A percentile compares a stretch with the other conserved stretches of the same genome.
Conservation (phyloP, 2,113 vertebrate species). For the Ciconia stormi region DNA sequence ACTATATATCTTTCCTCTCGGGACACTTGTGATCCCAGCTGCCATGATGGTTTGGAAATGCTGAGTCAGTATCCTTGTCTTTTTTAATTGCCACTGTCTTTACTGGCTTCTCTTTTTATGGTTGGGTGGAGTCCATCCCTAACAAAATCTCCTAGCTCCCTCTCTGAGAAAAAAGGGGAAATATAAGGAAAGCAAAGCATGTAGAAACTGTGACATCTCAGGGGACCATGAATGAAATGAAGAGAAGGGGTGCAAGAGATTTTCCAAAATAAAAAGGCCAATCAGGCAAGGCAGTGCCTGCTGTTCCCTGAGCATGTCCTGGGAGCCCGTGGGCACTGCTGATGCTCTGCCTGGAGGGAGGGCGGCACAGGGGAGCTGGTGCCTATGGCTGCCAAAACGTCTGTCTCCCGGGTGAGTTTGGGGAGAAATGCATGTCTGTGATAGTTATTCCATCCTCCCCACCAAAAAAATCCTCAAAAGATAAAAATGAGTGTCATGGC, state of each 20-base stretch:
- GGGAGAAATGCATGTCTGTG: neutral
- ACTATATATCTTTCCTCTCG: neutral
- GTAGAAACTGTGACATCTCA: neutral
- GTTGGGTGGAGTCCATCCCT: neutral
- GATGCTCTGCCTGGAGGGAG: neutral
- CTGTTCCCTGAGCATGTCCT: neutral
- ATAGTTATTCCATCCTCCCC: neutral
- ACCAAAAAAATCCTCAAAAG: neutral
- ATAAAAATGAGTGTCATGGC: neutral
- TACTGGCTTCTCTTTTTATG: neutral
- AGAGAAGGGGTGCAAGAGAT: neutral
- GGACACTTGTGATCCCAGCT: neutral
- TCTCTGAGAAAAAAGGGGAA: neutral
- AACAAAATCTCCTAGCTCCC: neutral
- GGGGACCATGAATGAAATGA: neutral
- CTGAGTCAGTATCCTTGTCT: neutral
- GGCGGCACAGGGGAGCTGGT: neutral
- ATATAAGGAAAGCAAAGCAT: neutral
- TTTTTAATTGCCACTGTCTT: neutral
- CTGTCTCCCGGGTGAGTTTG: neutral
- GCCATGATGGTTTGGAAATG: neutral
- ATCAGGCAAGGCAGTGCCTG: neutral
- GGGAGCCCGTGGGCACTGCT: rapidly evolving
- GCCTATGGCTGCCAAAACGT: neutral
- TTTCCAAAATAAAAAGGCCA: neutral